Percentiles rank a stretch among this genome's conserved stretches.
Evolutionary conservation across 2,113 vertebrate genomes (phyloP).

Genomic region (Solea senegalensis): DNA sequence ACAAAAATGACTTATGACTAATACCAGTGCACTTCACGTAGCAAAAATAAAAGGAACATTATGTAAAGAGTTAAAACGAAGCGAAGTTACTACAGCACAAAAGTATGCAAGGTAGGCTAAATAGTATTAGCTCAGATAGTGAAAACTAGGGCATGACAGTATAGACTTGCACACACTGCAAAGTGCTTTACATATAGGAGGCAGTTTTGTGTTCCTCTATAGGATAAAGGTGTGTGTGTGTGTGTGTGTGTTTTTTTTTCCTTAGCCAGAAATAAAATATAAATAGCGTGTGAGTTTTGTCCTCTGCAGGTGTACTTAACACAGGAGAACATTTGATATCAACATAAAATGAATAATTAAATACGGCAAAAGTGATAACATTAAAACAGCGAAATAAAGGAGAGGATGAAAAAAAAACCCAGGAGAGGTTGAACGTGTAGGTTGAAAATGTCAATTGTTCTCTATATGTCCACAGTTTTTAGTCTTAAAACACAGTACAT

Average conservation of each 20-base stretch:
- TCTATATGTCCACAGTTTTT: no score
- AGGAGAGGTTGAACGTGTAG: no score
- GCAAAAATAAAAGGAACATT: neutral
- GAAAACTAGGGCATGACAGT: conserved; percentile 15
- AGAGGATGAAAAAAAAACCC: neutral
- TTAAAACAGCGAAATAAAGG: neutral
- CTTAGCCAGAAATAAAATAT: conserved; percentile 31
- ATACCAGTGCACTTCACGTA: neutral
- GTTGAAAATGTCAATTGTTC: no score
- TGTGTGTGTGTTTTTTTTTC: neutral
- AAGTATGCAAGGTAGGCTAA: conserved; percentile 15
- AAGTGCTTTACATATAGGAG: conserved; percentile 1
- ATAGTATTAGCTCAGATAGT: neutral
- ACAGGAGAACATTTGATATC: neutral
- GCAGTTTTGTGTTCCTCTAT: neutral
- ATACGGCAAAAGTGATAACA: neutral
- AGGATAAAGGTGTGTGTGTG: neutral
- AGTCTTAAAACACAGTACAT: no score
- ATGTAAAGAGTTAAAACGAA: conserved; percentile 13
- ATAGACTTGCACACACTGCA: conserved; percentile 10
- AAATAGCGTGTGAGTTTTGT: conserved; percentile 19
- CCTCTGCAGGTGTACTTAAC: conserved; percentile 16
- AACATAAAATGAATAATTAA: conserved; percentile 2
- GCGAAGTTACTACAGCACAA: neutral
- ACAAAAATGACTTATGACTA: neutral